These are phyloP conservation scores for Tuberolachnus salignus DNA, from an alignment of 2,888 invertebrate genomes.

Conservation along the genomic window DNA sequence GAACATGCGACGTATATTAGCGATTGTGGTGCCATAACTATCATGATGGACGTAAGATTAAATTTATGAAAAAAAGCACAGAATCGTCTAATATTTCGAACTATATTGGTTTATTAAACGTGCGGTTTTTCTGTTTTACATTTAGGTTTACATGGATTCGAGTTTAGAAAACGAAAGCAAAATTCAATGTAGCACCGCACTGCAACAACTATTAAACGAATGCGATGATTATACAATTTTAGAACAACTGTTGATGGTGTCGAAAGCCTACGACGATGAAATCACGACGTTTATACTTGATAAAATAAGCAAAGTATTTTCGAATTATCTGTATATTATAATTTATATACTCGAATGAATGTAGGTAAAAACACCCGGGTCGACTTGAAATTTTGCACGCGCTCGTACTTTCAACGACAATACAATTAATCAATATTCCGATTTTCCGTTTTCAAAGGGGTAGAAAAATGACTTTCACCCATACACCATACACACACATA, in stretches of 20 bases:
- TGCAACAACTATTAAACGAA: constrained; percentile 11
- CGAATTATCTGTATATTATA: no score
- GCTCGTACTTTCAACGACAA: no score
- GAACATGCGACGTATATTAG: constrained; percentile 81
- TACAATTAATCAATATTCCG: no score
- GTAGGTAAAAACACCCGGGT: no score
- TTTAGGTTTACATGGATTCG: background rate
- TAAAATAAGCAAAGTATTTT: constrained; percentile 32
- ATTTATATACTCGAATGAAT: no score
- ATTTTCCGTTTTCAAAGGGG: no score
- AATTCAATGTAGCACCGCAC: background rate
- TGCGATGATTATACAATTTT: constrained; percentile 25
- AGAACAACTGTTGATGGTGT: constrained; percentile 2
- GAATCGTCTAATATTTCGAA: background rate
- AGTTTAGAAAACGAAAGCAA: background rate
- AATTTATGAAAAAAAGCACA: no score
- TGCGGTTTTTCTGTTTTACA: no score
- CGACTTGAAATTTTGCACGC: no score
- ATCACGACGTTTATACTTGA: constrained; percentile 21
- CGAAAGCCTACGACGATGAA: background rate
- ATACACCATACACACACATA: no score
- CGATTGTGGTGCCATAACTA: constrained; percentile 70
- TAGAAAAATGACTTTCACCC: no score
- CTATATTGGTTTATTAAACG: background rate
- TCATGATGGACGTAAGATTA: constrained; percentile 61